Evolutionary conservation across 2,797 vertebrate genomes (phyloP), one percentile per base, ranked within the genome.

Genomic region (Hoplostethus mediterraneus): DNA sequence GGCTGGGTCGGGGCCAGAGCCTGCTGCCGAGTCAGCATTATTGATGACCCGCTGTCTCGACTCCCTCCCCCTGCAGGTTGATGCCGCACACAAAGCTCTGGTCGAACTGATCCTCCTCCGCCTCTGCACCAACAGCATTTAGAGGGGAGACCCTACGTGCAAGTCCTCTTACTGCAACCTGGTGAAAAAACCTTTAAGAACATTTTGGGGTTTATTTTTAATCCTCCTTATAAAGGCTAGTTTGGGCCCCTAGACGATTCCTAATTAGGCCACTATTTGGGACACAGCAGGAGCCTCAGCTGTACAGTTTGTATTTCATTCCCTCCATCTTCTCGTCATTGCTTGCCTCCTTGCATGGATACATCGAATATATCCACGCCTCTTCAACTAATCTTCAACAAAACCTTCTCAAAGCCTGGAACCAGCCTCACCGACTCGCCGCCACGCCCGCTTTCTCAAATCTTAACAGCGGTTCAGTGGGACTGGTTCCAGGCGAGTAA

Each of bases 1-100:
- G 54, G 60, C 83, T 85, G 87, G 81, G 66, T 16, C 16, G 1
- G 28, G 77, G 83, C 90, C 89, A 90, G 80, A 53, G 70, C 47
- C 67, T 52, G 63, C 59, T 90, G 93, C 90, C 48, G 83, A 93
- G 68, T 94, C 90, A 87, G 93, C 90, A 81, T 45, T 88, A 88
- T 82, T 71, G 75, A 87, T 68, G 63, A 36, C 44, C 73, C 48
- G 63, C 64, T 66, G 72, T 87, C 70, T 60, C 44, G 53, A 60
- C 36, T 61, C 54, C 52, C 67, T 8, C 38, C 56, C 79, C 12
- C 55, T 63, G 47, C 61, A 82, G 71, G 75, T 87, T 56, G 28
- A 77, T 77, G 62, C 69, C 49, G 63, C 65, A 69, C 63, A 63
- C 69, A 63, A 81, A 73, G 38, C 67, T 63, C 10, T 49, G 45